phyloP scores from a whole-genome alignment of 2,113 vertebrate species.

The Gambusia holbrooki region DNA sequence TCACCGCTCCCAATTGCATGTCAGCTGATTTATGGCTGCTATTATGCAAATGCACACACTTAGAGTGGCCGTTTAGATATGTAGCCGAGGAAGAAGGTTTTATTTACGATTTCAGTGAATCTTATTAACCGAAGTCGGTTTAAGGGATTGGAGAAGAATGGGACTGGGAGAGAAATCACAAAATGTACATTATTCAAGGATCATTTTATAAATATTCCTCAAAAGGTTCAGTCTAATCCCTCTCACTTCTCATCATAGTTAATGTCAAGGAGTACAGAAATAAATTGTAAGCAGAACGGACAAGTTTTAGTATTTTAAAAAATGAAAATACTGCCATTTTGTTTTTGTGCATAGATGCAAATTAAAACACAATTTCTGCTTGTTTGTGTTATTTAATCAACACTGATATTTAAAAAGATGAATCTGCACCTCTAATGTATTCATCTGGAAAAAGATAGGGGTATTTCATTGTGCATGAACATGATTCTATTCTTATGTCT shows the following conservation, averaged over 20 bases:
- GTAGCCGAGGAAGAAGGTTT: conserved; percentile 44
- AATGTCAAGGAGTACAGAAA: conserved; percentile 25
- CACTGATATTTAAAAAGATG: no score
- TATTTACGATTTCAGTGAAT: conserved; percentile 71
- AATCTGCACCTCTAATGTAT: no score
- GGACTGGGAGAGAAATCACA: conserved; percentile 42
- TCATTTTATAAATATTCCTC: conserved; percentile 54
- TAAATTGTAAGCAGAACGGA: not conserved
- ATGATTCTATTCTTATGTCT: no score
- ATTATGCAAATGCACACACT: conserved; percentile 65
- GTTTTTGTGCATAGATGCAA: no score
- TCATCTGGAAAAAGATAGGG: no score
- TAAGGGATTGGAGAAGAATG: conserved; percentile 35
- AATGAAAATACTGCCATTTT: no score
- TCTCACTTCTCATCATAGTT: conserved; percentile 16
- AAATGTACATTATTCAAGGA: conserved; percentile 55
- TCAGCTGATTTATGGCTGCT: conserved; percentile 52
- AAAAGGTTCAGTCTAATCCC: conserved; percentile 56
- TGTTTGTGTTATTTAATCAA: no score
- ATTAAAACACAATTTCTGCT: no score
- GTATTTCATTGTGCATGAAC: no score
- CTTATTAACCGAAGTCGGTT: conserved; percentile 46
- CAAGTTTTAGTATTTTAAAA: not conserved
- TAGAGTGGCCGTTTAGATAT: conserved; percentile 57
- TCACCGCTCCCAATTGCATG: conserved; percentile 43